Evolutionary conservation across 2,797 vertebrate genomes (phyloP).

Genomic region (Apodemus agrarius): DNA sequence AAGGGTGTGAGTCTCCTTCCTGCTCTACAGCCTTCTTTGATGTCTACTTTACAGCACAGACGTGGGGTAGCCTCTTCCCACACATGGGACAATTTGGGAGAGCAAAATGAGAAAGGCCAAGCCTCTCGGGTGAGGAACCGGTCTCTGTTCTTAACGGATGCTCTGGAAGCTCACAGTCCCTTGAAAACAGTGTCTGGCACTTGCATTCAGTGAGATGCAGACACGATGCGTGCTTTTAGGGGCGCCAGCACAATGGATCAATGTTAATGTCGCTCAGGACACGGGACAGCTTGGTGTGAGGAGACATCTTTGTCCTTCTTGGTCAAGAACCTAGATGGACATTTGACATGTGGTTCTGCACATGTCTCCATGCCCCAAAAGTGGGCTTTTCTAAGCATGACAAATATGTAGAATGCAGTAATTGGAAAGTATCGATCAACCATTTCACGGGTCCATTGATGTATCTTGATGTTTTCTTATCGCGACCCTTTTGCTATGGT

Average conservation of each 20-base stretch:
- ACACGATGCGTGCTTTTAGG: neutral
- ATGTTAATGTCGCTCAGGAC: neutral
- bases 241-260: too few relatives aligned
- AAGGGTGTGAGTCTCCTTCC: conserved; percentile 17
- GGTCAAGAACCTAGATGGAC: neutral
- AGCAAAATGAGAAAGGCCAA: neutral
- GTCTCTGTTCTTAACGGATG: neutral
- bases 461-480: neutral
- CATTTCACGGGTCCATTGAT: neutral
- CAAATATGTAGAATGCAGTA: neutral
- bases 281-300: neutral
- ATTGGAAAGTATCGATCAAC: neutral
- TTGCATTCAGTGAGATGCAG: neutral
- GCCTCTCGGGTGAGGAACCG: rapidly evolving
- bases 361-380: neutral
- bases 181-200: neutral
- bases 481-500: neutral
- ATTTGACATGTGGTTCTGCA: neutral
- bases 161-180: neutral
- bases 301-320: neutral
- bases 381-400: neutral
- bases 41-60: neutral
- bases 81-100: neutral
- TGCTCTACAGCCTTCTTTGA: neutral
- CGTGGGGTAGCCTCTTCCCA: neutral